Evolutionary conservation across 2,797 vertebrate species (phyloP), one percentile per base, ranked within the genome.

Genomic region (Pelodytes ibericus): DNA sequence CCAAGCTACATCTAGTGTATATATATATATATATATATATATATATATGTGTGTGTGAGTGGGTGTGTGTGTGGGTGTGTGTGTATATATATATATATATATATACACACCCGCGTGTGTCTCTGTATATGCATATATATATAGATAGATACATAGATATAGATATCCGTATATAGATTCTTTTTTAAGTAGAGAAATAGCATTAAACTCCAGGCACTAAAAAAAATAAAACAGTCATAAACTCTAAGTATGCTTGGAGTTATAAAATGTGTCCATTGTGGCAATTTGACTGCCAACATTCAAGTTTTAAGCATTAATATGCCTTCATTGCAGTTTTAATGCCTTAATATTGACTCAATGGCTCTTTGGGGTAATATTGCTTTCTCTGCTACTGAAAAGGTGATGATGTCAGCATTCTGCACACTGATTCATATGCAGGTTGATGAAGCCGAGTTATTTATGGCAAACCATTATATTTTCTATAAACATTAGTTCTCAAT

Each of bases 401-500:
- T 92, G 91, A 91, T 92, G 92, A 92, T 93, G 91, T 93, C 92
- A 93, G 92, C 91, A 85, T 92, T 93, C 91, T 91, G 89, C 80
- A 0, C 81, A 85, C 91, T 93, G 92, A 92, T 93, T 93, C 91
- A 92, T 91, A 92, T 91, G 91, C 92, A 92, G 91, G 89, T 93
- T 93, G 90, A 93, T 92, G 91, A 91, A 92, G 92, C 91, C 90
- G 91, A 93, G 92, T 93, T 93, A 92, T 93, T 93, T 93, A 93
- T 93, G 90, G 89, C 90, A 90, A 92, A 91, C 92, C 92, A 93
- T 93, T 92, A 93, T 92, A 92, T 93, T 93, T 93, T 93, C 91
- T 93, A 92, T 93, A 93, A 92, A 93, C 92, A 93, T 93, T 93
- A 93, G 91, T 93, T 93, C 92, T 93, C 92, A 93, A 93, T 93